These are phyloP conservation scores for Oscheius sp. DNA, from an alignment of 2,888 invertebrate species.

Conservation along the genomic window DNA sequence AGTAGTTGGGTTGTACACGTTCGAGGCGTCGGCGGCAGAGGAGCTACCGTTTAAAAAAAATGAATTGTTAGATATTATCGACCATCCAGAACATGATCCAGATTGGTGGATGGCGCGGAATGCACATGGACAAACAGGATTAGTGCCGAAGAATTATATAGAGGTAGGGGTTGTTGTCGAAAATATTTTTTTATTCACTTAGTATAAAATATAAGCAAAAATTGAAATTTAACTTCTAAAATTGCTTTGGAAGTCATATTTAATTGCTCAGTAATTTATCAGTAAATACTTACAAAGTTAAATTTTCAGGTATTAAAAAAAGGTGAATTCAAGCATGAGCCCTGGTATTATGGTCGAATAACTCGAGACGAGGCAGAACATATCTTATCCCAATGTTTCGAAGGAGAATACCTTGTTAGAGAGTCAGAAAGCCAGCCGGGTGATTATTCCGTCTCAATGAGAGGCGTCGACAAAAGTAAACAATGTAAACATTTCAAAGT, in stretches of 20 bases:
- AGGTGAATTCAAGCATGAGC: constrained; percentile 68
- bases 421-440: constrained; percentile 99
- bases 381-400: constrained; percentile 90
- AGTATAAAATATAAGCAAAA: too few species aligned
- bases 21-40: constrained; percentile 79
- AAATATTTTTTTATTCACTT: neutral
- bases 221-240: too few species aligned
- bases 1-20: constrained; percentile 65
- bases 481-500: constrained; percentile 90
- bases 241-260: too few species aligned
- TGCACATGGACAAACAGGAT: constrained; percentile 87
- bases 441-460: constrained; percentile 95
- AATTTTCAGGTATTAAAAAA: neutral
- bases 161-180: too few species aligned
- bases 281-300: neutral
- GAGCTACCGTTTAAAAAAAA: constrained; percentile 62
- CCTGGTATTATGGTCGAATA: constrained; percentile 97
- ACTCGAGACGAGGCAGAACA: constrained; percentile 95
- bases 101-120: constrained; percentile 98
- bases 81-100: constrained; percentile 94
- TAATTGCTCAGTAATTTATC: too few species aligned
- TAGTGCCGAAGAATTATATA: constrained; percentile 82
- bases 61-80: constrained; percentile 92
- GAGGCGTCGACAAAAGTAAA: constrained; percentile 95
- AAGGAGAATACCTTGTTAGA: constrained; percentile 97